phyloP scores from a whole-genome alignment of 2,888 invertebrate species.

The Volucella inflata region DNA sequence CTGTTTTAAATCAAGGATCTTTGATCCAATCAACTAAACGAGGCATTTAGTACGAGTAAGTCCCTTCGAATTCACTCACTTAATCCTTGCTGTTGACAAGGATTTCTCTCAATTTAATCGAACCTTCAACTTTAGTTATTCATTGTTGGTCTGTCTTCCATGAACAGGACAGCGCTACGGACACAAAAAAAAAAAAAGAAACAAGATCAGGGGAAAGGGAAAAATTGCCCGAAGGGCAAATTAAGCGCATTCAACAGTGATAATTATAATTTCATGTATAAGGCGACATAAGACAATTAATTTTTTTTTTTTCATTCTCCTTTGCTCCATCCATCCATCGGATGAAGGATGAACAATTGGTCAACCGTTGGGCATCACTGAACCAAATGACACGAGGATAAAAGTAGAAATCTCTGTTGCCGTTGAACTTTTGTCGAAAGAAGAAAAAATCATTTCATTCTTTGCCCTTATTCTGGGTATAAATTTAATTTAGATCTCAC shows the following conservation, averaged over 20 bases:
- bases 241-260: constrained; percentile 48
- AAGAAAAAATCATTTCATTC: background rate
- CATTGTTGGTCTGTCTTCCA: background rate
- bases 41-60: constrained; percentile 40
- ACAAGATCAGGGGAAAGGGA: background rate
- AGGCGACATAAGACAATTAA: constrained; percentile 61
- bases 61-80: constrained; percentile 28
- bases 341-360: constrained; percentile 21
- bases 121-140: background rate
- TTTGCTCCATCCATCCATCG: background rate
- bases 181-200: background rate
- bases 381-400: constrained; percentile 1
- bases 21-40: constrained; percentile 44
- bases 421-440: constrained; percentile 29
- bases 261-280: constrained; percentile 60
- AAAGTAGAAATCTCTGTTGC: constrained; percentile 35
- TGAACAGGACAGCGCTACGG: background rate
- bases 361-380: constrained; percentile 14
- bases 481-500: constrained; percentile 68
- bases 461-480: constrained; percentile 19
- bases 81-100: constrained; percentile 7
- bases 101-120: constrained; percentile 18
- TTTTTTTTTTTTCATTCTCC: constrained; percentile 2
- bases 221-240: constrained; percentile 10
- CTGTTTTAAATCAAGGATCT: background rate